phyloP scores from a whole-genome alignment of 2,888 invertebrate species.

The Ichneumoninae sp. region DNA sequence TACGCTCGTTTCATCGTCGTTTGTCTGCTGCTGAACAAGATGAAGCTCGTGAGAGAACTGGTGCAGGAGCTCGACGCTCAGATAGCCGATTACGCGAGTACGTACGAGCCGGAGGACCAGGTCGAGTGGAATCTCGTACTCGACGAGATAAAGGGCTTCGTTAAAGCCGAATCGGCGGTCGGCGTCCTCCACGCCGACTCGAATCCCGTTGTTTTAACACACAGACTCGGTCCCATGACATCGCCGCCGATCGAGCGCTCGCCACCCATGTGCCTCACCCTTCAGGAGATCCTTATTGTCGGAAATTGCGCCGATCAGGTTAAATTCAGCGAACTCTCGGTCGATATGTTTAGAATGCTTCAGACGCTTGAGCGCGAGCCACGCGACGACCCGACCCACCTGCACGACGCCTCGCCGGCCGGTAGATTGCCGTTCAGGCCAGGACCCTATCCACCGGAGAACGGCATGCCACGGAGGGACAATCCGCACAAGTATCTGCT shows the following conservation, averaged over 20 bases:
- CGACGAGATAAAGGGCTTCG: conserved; percentile 97
- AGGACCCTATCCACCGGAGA: conserved; percentile 88
- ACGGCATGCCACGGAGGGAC: conserved; percentile 91
- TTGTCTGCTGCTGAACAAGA: conserved; percentile 95
- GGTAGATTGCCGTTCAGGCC: conserved; percentile 87
- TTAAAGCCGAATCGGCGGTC: conserved; percentile 95
- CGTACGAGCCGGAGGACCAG: conserved; percentile 97
- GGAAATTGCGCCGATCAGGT: conserved; percentile 97
- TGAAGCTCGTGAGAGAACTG: conserved; percentile 96
- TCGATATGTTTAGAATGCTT: conserved; percentile 99
- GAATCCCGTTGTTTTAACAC: conserved; percentile 93
- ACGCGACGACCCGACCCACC: conserved; percentile 91
- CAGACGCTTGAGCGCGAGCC: conserved; percentile 97
- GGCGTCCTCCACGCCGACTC: conserved; percentile 95
- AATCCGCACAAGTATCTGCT: conserved; percentile 99
- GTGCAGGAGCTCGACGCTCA: conserved; percentile 96
- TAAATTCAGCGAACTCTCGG: conserved; percentile 97
- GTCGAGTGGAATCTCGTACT: conserved; percentile 97
- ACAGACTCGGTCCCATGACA: conserved; percentile 93
- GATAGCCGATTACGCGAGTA: conserved; percentile 97
- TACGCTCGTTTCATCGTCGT: conserved; percentile 99
- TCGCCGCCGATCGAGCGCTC: conserved; percentile 95
- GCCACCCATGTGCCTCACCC: conserved; percentile 92
- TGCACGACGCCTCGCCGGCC: conserved; percentile 90
- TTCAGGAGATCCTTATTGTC: conserved; percentile 97